Percentiles rank a stretch among this genome's conserved stretches.
Conservation (phyloP, 2,888 invertebrate species). For the Drosophila algonquin region DNA sequence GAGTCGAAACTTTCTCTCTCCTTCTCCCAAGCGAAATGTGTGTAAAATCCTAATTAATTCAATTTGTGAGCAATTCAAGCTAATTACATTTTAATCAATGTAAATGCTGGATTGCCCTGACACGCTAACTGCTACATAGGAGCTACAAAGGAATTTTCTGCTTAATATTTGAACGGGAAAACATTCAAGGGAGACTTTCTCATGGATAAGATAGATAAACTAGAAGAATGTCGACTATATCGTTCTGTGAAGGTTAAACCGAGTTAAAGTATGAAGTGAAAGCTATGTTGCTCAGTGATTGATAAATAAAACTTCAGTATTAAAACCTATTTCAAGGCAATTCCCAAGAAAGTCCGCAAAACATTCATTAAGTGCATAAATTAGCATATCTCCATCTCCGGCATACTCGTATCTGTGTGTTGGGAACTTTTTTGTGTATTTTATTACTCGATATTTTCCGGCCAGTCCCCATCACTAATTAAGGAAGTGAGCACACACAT, state of each 20-base stretch:
- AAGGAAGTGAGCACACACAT: slow-evolving; percentile 48
- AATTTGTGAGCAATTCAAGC: slow-evolving; percentile 25
- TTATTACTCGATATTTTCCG: slow-evolving; percentile 37
- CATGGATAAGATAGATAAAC: too few relatives aligned
- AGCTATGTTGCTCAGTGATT: neutral
- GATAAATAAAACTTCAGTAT: neutral
- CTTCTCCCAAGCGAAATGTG: slow-evolving; percentile 28
- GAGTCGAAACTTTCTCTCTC: slow-evolving; percentile 14
- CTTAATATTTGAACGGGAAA: too few relatives aligned
- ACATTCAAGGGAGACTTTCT: too few relatives aligned
- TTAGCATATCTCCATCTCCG: slow-evolving; percentile 31
- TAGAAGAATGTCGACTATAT: too few relatives aligned
- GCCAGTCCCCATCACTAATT: slow-evolving; percentile 36
- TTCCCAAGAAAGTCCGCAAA: slow-evolving; percentile 13
- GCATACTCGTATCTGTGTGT: neutral
- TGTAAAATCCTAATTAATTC: slow-evolving; percentile 38
- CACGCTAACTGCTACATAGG: neutral
- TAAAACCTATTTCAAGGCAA: neutral
- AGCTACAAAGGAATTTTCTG: neutral
- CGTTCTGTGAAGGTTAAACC: too few relatives aligned
- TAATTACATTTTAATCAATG: slow-evolving; percentile 17
- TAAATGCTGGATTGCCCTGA: neutral
- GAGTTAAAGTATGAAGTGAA: neutral
- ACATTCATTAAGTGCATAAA: slow-evolving; percentile 39
- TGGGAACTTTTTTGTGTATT: slow-evolving; percentile 11